Percentiles rank a stretch among this genome's conserved stretches.
Conservation (phyloP, 2,888 invertebrate species). For the Orchestes rusci region DNA sequence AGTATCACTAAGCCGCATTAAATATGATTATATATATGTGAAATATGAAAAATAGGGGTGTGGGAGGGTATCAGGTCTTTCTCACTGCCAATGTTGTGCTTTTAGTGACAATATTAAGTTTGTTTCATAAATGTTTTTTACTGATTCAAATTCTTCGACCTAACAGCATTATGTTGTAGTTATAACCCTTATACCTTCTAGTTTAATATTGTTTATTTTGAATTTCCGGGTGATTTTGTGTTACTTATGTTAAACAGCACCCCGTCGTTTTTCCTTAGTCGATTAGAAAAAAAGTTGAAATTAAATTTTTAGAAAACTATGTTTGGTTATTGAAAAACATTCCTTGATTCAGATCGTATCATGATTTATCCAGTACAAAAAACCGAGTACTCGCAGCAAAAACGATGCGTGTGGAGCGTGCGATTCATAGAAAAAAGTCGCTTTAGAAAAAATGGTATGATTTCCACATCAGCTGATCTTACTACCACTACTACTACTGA, state of each 20-base stretch:
- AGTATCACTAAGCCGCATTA: too few species aligned
- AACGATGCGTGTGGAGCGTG: too few species aligned
- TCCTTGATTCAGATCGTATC: too few species aligned
- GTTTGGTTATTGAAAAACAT: too few species aligned
- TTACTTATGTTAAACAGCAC: conserved; percentile 20
- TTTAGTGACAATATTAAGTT: conserved; percentile 23
- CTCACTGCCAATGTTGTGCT: conserved; percentile 25
- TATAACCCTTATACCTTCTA: conserved; percentile 4
- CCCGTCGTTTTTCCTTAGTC: conserved; percentile 17
- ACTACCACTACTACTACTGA: too few species aligned
- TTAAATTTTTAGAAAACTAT: conserved; percentile 22
- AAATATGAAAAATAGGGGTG: conserved; percentile 13
- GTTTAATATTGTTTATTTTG: conserved; percentile 2
- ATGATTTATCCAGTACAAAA: too few species aligned
- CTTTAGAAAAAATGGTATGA: too few species aligned
- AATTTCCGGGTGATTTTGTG: background rate
- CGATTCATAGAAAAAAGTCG: too few species aligned
- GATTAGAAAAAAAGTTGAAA: conserved; percentile 18
- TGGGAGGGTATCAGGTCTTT: conserved; percentile 21
- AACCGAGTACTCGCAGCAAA: too few species aligned
- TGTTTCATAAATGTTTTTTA: conserved; percentile 9
- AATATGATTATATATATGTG: too few species aligned
- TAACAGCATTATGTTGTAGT: conserved; percentile 14
- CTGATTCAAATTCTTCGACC: conserved; percentile 11
- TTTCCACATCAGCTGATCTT: too few species aligned